Evolutionary conservation across 1,140 invertebrate genomes (phyloP), one percentile per base, ranked within the genome.

Genomic region (Microplitis mediator): DNA sequence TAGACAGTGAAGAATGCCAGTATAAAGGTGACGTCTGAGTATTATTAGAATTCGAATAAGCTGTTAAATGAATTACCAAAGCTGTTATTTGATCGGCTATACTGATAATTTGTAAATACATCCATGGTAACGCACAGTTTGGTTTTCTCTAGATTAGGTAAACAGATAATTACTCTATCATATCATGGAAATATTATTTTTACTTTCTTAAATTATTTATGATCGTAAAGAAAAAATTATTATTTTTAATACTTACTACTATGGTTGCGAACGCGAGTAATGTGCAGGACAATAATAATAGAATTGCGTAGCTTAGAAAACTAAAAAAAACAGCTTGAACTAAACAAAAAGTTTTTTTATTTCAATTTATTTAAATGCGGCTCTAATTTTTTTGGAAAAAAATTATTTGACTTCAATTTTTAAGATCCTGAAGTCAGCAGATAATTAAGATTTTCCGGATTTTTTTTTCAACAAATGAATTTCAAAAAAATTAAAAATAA

Each of bases 81-180:
- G 84, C 77, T 6, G 78, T 71, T 8, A 75, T 74, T 74, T 86
- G 86, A 79, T 87, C 85, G 36, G 83, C 77, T 69, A 87, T 84
- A 70, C 72, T 81, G 60, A 84, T 79, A 73, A 85, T 79, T 77
- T 86, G 81, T 64, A 86, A 71, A 73, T 84, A 85, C 65, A 87
- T 81, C 85, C 85, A 87, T 56, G 84, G 84, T 56, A 84, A 52
- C 66, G 79, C 78, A 63, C 79, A 84, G 23, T 73, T 75, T 16
- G 81, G 74, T 71, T 80, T 82, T 75, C 79, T 85, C 86, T 87
- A 76, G 34, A 78, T 80, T 78, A 50, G 71, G 5, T 4, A 23
- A 50, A 56, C 63, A 58, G 68, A 68, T 74, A 71, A 76, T 23
- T 23, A 23, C 0, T 4, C 2, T 45, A 9, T 45, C 6, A 45